Conservation (phyloP, 1,140 invertebrate species). For the Belonocnema kinseyi region DNA sequence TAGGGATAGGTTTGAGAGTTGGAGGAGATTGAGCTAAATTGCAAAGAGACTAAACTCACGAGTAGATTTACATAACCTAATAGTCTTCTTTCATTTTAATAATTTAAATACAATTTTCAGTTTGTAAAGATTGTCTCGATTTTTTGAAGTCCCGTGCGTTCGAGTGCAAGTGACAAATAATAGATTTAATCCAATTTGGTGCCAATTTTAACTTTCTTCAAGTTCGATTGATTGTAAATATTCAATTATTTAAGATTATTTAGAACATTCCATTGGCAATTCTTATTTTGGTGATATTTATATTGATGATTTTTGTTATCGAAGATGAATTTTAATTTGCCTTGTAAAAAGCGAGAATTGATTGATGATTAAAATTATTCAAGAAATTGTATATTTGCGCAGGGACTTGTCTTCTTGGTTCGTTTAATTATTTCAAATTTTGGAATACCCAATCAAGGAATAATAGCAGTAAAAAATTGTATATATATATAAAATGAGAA, state of each 20-base stretch:
- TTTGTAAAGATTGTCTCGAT: neutral
- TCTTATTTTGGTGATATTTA: conserved; percentile 1
- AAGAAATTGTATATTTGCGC: neutral
- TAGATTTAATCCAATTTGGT: neutral
- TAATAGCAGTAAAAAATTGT: neutral
- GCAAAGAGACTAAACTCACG: neutral
- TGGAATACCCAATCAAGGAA: neutral
- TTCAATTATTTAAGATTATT: neutral
- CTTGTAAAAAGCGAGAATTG: neutral
- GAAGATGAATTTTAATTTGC: neutral
- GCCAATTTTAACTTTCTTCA: conserved; percentile 4
- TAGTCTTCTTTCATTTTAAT: conserved; percentile 3
- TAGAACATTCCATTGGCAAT: conserved; percentile 4
- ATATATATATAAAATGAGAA: neutral
- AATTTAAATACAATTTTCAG: neutral
- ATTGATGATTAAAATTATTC: neutral
- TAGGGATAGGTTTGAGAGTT: neutral
- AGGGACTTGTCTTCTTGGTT: neutral
- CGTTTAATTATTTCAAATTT: neutral
- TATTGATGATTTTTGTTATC: neutral
- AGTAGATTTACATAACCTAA: neutral
- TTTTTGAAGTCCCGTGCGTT: conserved; percentile 14
- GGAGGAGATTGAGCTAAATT: neutral
- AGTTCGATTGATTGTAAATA: conserved; percentile 32
- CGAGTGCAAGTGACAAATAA: neutral